Percentiles rank a stretch among this genome's conserved stretches.
Conservation (phyloP, 2,888 invertebrate genomes). For the Suillia variegata region DNA sequence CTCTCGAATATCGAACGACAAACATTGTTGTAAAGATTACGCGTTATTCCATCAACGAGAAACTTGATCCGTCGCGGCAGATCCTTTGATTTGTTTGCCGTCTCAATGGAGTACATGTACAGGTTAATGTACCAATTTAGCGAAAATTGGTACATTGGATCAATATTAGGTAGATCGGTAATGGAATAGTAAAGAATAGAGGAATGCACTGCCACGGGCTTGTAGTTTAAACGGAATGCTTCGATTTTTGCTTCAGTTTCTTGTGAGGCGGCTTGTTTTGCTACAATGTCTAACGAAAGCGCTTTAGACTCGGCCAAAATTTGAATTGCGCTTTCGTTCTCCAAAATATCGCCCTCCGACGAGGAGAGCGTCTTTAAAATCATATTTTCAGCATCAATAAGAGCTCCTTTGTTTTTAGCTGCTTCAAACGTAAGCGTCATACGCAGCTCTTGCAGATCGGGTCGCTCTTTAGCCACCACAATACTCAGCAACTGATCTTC, state of each 20-base stretch:
- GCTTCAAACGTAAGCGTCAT: conserved; percentile 79
- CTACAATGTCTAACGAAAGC: conserved; percentile 79
- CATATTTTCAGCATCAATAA: conserved; percentile 87
- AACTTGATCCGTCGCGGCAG: conserved; percentile 76
- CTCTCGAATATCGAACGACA: conserved; percentile 89
- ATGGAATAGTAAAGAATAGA: conserved; percentile 88
- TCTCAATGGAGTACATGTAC: conserved; percentile 60
- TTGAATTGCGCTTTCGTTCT: conserved; percentile 88
- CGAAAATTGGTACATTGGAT: conserved; percentile 96
- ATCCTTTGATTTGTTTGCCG: conserved; percentile 66
- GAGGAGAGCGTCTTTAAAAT: conserved; percentile 83
- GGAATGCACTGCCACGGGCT: conserved; percentile 84
- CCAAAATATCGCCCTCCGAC: conserved; percentile 85
- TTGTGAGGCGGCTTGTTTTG: conserved; percentile 83
- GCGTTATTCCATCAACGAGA: conserved; percentile 81
- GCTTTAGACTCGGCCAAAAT: conserved; percentile 85
- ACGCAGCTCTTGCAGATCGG: conserved; percentile 83
- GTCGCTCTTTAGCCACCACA: conserved; percentile 87
- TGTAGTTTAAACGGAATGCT: conserved; percentile 77
- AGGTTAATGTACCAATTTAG: conserved; percentile 89
- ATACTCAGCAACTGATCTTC: conserved; percentile 85
- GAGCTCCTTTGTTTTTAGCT: conserved; percentile 78
- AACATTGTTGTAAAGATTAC: conserved; percentile 82
- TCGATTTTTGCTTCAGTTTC: conserved; percentile 85
- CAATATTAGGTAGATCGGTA: conserved; percentile 83